Evolutionary conservation across 2,113 vertebrate species (phyloP).

Genomic region (Alligator mississippiensis): DNA sequence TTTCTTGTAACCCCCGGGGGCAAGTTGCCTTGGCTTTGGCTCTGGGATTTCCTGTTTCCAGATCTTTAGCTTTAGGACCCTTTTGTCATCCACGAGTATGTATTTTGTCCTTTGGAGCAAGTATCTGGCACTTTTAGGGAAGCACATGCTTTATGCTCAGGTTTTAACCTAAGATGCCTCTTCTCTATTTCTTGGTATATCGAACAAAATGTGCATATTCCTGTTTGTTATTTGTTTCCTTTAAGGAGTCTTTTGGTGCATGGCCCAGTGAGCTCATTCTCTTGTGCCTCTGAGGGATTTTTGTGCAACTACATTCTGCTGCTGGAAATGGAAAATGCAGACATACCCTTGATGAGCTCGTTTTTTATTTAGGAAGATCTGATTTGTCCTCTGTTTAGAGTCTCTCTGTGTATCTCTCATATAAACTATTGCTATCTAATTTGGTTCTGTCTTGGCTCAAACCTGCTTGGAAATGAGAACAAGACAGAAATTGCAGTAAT

Average conservation of each 20-base stretch:
- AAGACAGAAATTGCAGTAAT: slow-evolving; percentile 69
- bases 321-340: neutral
- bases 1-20: too few species aligned
- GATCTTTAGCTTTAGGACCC: neutral
- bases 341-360: neutral
- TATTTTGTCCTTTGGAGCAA: neutral
- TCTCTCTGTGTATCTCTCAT: slow-evolving; percentile 41
- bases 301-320: neutral
- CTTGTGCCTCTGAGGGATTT: neutral
- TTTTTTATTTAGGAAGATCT: slow-evolving; percentile 32
- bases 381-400: slow-evolving; percentile 23
- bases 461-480: slow-evolving; percentile 58
- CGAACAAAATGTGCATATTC: neutral
- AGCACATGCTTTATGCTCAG: neutral
- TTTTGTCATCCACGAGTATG: neutral
- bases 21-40: neutral
- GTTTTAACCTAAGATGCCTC: neutral
- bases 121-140: neutral
- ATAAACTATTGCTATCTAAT: slow-evolving; percentile 64
- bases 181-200: neutral
- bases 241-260: neutral
- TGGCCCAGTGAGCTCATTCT: neutral
- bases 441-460: slow-evolving; percentile 54
- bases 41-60: neutral
- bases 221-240: neutral